Conservation (phyloP, 2,888 invertebrate species). For the Siphlonurus alternatus region DNA sequence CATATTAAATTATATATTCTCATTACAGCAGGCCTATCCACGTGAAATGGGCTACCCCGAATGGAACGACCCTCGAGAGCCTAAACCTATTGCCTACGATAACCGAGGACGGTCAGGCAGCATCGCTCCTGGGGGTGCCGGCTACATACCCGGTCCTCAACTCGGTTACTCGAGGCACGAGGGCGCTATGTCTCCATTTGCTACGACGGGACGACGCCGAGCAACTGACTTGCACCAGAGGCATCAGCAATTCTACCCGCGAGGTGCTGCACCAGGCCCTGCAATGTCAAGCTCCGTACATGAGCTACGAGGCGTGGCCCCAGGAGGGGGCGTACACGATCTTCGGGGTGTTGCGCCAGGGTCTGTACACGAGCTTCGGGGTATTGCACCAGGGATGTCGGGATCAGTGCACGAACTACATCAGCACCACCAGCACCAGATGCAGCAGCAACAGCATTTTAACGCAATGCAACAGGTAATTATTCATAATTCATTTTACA, state of each 20-base stretch:
- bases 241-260: conserved; percentile 1
- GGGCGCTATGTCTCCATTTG: conserved; percentile 2
- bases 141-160: background rate
- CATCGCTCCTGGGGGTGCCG: background rate
- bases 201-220: conserved; percentile 15
- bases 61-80: background rate
- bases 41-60: background rate
- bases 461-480: background rate
- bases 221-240: conserved; percentile 12
- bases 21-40: background rate
- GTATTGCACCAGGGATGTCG: background rate
- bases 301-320: background rate
- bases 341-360: background rate
- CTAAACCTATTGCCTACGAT: background rate
- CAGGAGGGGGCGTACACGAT: background rate
- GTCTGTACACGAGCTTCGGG: background rate
- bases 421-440: background rate
- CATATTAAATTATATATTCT: too few species aligned
- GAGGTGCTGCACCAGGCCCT: conserved; percentile 8
- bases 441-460: background rate
- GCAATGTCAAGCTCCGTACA: background rate
- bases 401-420: background rate
- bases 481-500: too few species aligned
- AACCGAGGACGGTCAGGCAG: background rate
- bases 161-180: background rate